Evolutionary conservation across 2,797 vertebrate species (phyloP).

Genomic region (Etheostoma nigrum): DNA sequence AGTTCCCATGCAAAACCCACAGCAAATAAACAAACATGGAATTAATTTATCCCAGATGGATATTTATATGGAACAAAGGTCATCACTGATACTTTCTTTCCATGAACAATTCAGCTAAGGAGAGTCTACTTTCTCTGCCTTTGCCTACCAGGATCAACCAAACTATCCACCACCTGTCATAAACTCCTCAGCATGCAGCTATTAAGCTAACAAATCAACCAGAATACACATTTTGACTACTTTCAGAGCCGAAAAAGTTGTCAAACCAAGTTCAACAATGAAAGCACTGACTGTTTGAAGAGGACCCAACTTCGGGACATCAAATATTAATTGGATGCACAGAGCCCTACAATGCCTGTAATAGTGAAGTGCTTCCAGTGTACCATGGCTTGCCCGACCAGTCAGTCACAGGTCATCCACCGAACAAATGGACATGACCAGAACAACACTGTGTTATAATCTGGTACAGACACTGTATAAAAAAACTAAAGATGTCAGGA

Average conservation of each 20-base stretch:
- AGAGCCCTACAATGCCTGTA: conserved; percentile 26
- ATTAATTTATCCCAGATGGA: conserved; percentile 50
- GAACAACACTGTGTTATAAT: conserved; percentile 44
- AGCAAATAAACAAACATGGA: conserved; percentile 30
- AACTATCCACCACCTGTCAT: conserved; percentile 31
- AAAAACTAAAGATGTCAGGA: conserved; percentile 18
- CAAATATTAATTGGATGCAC: conserved; percentile 20
- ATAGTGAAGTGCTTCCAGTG: conserved; percentile 43
- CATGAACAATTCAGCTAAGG: conserved; percentile 33
- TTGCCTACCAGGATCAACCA: conserved; percentile 40
- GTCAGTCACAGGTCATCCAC: conserved; percentile 8
- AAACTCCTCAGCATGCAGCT: conserved; percentile 66
- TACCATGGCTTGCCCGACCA: conserved; percentile 1
- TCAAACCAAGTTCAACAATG: conserved; percentile 27
- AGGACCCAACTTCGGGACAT: conserved; percentile 45
- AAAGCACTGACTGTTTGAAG: conserved; percentile 7
- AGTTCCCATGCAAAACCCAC: conserved; percentile 25
- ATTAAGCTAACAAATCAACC: conserved; percentile 59
- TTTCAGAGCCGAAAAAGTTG: conserved; percentile 21
- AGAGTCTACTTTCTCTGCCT: conserved; percentile 38
- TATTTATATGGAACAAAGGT: conserved; percentile 55
- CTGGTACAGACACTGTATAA: conserved; percentile 12
- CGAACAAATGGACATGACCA: conserved; percentile 29
- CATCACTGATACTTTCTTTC: conserved; percentile 33
- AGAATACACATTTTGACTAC: conserved; percentile 28